Base-by-base conservation (phyloP, 2,113 vertebrate genomes). In the Cariama cristata region DNA sequence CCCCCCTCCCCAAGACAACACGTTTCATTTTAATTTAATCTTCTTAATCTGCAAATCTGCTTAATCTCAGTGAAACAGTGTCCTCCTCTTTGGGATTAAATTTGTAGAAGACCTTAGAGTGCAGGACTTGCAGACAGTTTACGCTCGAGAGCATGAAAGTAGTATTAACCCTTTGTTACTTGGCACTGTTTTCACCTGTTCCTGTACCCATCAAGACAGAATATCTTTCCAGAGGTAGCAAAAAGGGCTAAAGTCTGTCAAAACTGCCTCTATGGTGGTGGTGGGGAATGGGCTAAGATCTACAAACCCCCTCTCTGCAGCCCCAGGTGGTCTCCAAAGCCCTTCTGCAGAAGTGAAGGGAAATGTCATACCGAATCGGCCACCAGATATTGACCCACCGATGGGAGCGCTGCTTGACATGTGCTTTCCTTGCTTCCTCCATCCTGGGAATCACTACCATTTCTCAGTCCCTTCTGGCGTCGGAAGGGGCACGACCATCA, bases 121-220 rank as follows among this genome's bases (percentile, higher is more conserved):
- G 12, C 35, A 76, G 69, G 35, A 30, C 9, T 92, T 71, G 47
- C 42, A 74, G 40, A 33, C 68, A 72, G 79, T 85, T 88, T 90
- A 79, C 79, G 18, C 66, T 62, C 89, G 22, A 40, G 4, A 69
- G 74, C 69, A 11, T 56, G 76, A 24, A 44, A 68, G 52, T 45
- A 63, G 56, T 21, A 67, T 91, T 55, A 96, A 84, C 92, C 64
- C 79, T 71, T 83, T 19, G 11, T 59, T 80, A 7, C 68, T 72
- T 8, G 62, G 63, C 17, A 0, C n/a, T 67, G 22, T 80, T 83
- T 53, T 68, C 82, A 86, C 82, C 92, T 83, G 59, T 53, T n/a
- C 68, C 55, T 69, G 30, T 27, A 8, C 56, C 8, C 50, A 0
- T 8, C 1, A 0, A 33, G 22, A 8, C 3, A n/a, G 14, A 71